Evolutionary conservation across 2,113 vertebrate species (phyloP).

Genomic region (Chaetorhynchus papuensis): DNA sequence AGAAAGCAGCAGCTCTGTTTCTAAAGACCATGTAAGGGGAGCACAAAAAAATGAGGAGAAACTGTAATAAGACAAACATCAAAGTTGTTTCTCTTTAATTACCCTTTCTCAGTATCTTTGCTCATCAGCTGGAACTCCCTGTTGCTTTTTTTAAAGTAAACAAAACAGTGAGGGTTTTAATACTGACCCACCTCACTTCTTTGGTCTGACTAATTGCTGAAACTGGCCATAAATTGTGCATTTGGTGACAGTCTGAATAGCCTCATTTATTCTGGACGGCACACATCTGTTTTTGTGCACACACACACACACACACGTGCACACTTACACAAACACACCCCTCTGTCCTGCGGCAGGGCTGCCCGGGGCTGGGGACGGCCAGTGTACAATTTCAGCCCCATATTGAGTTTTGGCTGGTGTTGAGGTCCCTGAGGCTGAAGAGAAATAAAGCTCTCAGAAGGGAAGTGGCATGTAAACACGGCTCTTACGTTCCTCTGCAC

Average conservation of each 20-base stretch:
- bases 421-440: conserved; percentile 28
- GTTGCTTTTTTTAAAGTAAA: conserved; percentile 37
- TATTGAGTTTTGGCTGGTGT: conserved; percentile 50
- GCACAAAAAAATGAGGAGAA: neutral
- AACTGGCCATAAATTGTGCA: conserved; percentile 53
- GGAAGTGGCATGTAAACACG: conserved; percentile 28
- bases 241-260: conserved; percentile 53
- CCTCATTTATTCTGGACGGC: conserved; percentile 52
- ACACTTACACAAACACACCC: conserved; percentile 5
- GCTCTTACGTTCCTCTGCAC: neutral
- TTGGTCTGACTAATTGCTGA: conserved; percentile 53
- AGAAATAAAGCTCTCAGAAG: conserved; percentile 47
- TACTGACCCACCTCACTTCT: conserved; percentile 26
- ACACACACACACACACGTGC: neutral
- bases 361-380: neutral
- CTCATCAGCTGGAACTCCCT: conserved; percentile 53
- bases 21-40: neutral
- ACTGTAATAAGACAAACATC: conserved; percentile 25
- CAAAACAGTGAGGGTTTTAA: conserved; percentile 36
- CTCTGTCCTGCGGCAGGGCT: neutral
- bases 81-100: conserved; percentile 67
- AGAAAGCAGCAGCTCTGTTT: neutral
- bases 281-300: conserved; percentile 49
- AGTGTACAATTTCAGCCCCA: conserved; percentile 52
- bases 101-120: conserved; percentile 11